Percentiles rank a stretch among this genome's conserved stretches.
Conservation (phyloP, 2,888 invertebrate species). For the Sclerodermus sp. region DNA sequence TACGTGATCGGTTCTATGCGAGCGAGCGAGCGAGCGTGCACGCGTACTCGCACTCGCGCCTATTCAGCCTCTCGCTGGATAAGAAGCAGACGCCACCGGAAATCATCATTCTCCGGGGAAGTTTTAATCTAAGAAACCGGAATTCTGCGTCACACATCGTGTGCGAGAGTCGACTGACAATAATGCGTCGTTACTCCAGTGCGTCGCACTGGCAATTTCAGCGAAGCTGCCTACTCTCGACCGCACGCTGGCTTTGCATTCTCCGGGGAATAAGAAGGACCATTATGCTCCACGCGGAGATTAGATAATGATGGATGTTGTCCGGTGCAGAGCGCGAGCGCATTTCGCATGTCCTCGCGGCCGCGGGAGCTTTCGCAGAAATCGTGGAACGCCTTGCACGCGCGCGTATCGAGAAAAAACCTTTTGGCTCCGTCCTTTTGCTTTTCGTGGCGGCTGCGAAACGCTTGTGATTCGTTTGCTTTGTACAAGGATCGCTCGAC, state of each 20-base stretch:
- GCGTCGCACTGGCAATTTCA: slow-evolving; percentile 33
- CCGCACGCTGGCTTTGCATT: too few species aligned
- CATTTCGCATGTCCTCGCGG: too few species aligned
- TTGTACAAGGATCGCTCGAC: slow-evolving; percentile 10
- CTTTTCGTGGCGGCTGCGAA: too few species aligned
- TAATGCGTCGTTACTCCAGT: slow-evolving; percentile 11
- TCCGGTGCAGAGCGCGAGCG: too few species aligned
- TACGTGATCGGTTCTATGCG: slow-evolving; percentile 43
- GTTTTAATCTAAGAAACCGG: slow-evolving; percentile 44
- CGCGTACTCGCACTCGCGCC: slow-evolving; percentile 4
- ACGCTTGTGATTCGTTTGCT: too few species aligned
- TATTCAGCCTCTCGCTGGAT: slow-evolving; percentile 16
- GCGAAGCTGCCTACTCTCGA: not conserved
- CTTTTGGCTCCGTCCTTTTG: too few species aligned
- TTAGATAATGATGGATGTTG: too few species aligned
- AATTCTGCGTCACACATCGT: slow-evolving; percentile 27
- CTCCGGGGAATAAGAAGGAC: too few species aligned
- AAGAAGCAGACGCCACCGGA: slow-evolving; percentile 51
- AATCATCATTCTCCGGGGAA: slow-evolving; percentile 44
- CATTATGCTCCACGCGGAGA: too few species aligned
- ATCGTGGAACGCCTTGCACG: too few species aligned
- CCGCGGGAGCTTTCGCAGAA: too few species aligned
- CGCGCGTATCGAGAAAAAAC: too few species aligned
- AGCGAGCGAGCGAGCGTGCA: slow-evolving; percentile 13
- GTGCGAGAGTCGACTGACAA: slow-evolving; percentile 3